Evolutionary conservation across 2,797 vertebrate genomes (phyloP).

Genomic region (Enteromius mattozi): DNA sequence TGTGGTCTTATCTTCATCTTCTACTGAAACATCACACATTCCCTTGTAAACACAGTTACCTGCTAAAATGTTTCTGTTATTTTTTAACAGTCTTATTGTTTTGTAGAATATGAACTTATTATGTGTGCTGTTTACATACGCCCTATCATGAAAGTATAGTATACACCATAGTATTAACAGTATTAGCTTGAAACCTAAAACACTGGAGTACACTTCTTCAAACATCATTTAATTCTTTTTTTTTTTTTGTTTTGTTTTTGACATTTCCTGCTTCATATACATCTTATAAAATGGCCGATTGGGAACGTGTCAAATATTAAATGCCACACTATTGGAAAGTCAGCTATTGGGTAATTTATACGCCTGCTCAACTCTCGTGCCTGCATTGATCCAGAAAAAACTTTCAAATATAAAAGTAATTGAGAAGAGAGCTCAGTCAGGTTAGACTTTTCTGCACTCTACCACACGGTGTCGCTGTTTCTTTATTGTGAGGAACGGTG

Average conservation of each 20-base stretch:
- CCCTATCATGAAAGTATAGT: background rate
- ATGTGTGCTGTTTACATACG: background rate
- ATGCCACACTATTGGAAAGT: background rate
- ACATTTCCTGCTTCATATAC: background rate
- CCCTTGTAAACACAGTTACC: background rate
- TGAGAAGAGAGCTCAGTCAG: background rate
- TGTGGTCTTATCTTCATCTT: background rate
- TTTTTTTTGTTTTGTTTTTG: no score
- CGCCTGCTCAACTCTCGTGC: background rate
- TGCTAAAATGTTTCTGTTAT: background rate
- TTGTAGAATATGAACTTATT: background rate
- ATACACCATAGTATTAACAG: background rate
- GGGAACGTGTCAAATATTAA: background rate
- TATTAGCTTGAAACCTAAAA: background rate
- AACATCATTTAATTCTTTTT: no score
- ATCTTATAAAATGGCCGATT: background rate
- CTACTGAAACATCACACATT: background rate
- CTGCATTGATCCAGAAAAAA: background rate
- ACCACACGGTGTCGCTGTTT: constrained; percentile 31
- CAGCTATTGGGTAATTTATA: background rate
- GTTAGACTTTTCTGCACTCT: background rate
- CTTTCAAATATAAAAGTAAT: background rate
- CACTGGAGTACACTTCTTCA: background rate
- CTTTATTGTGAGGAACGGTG: background rate
- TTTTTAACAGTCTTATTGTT: background rate